Evolutionary conservation across 2,113 vertebrate species (phyloP).

Genomic region (Charadrius vociferus): DNA sequence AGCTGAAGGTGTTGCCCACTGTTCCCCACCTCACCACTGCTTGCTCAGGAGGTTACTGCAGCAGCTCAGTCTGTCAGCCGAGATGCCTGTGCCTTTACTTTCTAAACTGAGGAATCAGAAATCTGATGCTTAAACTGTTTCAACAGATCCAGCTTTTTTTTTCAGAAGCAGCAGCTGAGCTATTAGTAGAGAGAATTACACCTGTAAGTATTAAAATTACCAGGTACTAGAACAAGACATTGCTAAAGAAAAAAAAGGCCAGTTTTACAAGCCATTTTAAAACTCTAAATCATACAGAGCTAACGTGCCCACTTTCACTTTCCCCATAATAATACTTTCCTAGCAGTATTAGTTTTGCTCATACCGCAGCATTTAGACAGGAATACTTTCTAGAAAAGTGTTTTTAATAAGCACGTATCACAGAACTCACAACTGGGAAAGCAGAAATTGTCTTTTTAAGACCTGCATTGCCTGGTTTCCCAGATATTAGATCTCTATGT

Average conservation of each 20-base stretch:
- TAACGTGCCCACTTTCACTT: background rate
- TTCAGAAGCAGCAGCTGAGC: background rate
- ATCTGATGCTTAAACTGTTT: background rate
- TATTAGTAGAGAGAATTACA: background rate
- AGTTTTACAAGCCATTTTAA: background rate
- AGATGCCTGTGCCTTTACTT: background rate
- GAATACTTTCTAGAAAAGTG: background rate
- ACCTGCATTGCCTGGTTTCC: background rate
- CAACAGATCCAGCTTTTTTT: background rate
- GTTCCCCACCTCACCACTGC: background rate
- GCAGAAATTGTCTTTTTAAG: background rate
- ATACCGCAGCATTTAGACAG: background rate
- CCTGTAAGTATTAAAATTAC: background rate
- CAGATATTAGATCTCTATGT: background rate
- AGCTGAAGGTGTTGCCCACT: background rate
- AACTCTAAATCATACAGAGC: background rate
- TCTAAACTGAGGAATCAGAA: background rate
- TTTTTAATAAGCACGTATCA: background rate
- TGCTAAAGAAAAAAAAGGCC: background rate
- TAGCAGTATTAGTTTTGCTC: background rate
- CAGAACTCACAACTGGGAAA: background rate
- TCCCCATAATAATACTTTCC: background rate
- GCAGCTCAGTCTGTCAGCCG: background rate
- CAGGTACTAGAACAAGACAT: background rate
- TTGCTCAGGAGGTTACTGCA: background rate